These are phyloP conservation scores for Coleophora deauratella DNA, from an alignment of 2,888 invertebrate genomes.

Conservation along the genomic window DNA sequence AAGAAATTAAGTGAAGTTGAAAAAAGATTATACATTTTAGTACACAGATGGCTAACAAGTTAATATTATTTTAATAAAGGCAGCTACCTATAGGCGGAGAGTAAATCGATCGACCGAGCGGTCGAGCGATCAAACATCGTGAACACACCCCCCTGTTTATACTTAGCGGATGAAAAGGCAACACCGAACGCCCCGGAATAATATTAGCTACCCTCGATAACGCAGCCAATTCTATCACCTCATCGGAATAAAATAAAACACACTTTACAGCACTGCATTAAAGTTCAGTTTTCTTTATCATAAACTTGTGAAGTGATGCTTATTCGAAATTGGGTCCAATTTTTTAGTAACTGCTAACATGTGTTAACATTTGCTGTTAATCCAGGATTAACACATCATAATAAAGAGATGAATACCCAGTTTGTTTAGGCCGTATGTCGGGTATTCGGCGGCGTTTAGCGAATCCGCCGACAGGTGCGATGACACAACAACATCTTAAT, in stretches of 20 bases:
- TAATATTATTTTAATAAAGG: conserved; percentile 9
- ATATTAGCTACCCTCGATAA: conserved; percentile 73
- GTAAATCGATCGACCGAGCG: conserved; percentile 63
- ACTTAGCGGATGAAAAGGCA: conserved; percentile 74
- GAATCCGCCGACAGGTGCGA: conserved; percentile 49
- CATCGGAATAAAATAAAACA: background rate
- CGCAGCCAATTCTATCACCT: conserved; percentile 52
- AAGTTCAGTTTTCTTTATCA: conserved; percentile 29
- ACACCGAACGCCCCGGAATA: conserved; percentile 72
- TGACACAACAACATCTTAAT: conserved; percentile 51
- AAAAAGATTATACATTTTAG: no score
- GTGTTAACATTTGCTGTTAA: conserved; percentile 74
- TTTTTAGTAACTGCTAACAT: conserved; percentile 73
- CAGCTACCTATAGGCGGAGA: conserved; percentile 13
- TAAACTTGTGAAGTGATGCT: conserved; percentile 17
- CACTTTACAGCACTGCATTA: conserved; percentile 8
- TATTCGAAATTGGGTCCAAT: conserved; percentile 23
- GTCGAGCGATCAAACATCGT: conserved; percentile 59
- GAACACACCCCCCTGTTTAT: conserved; percentile 72
- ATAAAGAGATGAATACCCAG: conserved; percentile 70
- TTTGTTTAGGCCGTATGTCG: conserved; percentile 69
- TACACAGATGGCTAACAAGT: background rate
- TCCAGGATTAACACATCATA: conserved; percentile 73
- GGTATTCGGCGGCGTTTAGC: conserved; percentile 56
- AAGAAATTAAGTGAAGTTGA: no score